A percentile compares a stretch with the other conserved stretches of the same genome.
Evolutionary conservation across 1,140 invertebrate genomes (phyloP).

Genomic region (Euwallacea similis): DNA sequence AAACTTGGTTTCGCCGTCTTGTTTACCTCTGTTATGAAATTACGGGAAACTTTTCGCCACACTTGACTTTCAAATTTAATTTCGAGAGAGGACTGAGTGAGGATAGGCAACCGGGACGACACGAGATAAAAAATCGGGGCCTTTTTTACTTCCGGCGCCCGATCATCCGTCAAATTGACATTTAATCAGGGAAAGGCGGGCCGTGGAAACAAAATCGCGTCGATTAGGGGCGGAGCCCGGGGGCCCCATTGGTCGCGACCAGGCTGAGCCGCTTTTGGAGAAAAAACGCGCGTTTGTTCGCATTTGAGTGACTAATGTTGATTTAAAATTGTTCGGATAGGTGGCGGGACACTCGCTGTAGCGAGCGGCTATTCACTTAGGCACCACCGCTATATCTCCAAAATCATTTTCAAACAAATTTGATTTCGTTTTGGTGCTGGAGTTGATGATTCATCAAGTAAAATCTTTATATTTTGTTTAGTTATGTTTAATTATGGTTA

Average conservation of each 20-base stretch:
- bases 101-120: slow-evolving; percentile 1
- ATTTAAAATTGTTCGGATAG: slow-evolving; percentile 13
- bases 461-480: too few relatives aligned
- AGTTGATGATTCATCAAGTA: too few relatives aligned
- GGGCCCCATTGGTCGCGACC: slow-evolving; percentile 31
- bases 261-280: slow-evolving; percentile 39
- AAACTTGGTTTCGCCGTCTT: slow-evolving; percentile 45
- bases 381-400: background rate
- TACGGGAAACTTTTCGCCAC: slow-evolving; percentile 16
- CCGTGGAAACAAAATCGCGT: slow-evolving; percentile 20
- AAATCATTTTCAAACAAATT: background rate
- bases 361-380: background rate
- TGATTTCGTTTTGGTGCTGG: background rate
- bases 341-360: slow-evolving; percentile 4
- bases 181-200: slow-evolving; percentile 53
- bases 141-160: slow-evolving; percentile 49
- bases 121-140: slow-evolving; percentile 15
- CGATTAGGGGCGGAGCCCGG: slow-evolving; percentile 19
- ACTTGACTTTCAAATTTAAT: slow-evolving; percentile 25
- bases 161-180: slow-evolving; percentile 54
- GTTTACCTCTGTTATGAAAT: slow-evolving; percentile 22
- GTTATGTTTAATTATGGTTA: too few relatives aligned
- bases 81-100: background rate
- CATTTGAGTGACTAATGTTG: slow-evolving; percentile 43
- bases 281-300: slow-evolving; percentile 39